These are phyloP conservation scores for Campopleginae sp. DNA, from an alignment of 2,888 invertebrate species.

Conservation along the genomic window DNA sequence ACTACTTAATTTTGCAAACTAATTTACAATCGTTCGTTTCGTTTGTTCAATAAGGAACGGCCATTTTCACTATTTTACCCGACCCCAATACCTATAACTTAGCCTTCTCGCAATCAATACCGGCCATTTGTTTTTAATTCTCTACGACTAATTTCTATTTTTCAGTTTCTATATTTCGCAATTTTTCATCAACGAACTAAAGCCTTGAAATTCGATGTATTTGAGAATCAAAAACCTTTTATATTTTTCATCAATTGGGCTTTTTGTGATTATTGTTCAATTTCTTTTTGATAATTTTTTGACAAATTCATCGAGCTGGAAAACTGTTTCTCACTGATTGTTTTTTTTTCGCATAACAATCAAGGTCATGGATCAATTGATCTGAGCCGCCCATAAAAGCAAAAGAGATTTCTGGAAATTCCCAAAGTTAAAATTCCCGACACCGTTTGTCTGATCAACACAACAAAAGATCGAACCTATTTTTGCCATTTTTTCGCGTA, in stretches of 20 bases:
- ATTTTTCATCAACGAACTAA: neutral
- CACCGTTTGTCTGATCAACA: too few relatives aligned
- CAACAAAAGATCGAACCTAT: too few relatives aligned
- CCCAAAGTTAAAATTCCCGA: too few relatives aligned
- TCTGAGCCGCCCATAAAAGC: too few relatives aligned
- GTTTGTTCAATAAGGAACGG: constrained; percentile 58
- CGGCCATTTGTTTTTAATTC: constrained; percentile 50
- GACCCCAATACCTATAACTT: constrained; percentile 30
- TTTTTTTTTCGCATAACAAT: neutral
- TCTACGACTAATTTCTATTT: neutral
- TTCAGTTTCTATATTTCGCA: neutral
- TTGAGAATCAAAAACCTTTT: neutral
- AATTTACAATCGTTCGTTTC: constrained; percentile 27
- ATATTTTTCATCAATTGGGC: neutral
- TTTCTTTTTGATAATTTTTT: neutral
- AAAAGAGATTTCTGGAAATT: too few relatives aligned
- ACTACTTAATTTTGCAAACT: neutral
- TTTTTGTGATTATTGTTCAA: neutral
- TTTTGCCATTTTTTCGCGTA: too few relatives aligned
- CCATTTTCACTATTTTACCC: constrained; percentile 58
- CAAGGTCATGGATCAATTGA: too few relatives aligned
- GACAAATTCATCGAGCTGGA: neutral
- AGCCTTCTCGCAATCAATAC: constrained; percentile 64
- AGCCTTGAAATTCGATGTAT: neutral
- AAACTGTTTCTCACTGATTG: neutral